phyloP scores from a whole-genome alignment of 2,888 invertebrate genomes.

The Lampropteryx suffumata region DNA sequence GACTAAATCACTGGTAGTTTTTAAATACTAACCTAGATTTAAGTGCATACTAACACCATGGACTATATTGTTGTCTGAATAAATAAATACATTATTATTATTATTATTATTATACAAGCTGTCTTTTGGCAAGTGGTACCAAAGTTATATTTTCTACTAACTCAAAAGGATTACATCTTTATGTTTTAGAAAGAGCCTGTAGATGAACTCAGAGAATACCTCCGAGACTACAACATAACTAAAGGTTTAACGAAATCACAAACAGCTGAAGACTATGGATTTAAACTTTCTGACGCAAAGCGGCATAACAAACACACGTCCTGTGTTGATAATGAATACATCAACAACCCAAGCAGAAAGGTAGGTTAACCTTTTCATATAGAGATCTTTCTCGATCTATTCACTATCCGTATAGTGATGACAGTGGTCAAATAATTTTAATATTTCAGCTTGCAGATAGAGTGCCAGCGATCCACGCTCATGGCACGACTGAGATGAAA shows the following conservation, averaged over 20 bases:
- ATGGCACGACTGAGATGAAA: conserved; percentile 61
- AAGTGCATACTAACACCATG: no score
- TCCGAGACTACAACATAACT: conserved; percentile 59
- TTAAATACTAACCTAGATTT: no score
- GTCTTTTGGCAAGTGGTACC: no score
- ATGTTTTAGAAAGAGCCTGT: conserved; percentile 49
- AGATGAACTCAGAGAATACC: conserved; percentile 52
- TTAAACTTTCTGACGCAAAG: conserved; percentile 54
- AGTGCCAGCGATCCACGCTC: conserved; percentile 50
- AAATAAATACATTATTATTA: no score
- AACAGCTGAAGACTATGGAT: conserved; percentile 51
- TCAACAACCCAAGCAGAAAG: conserved; percentile 57
- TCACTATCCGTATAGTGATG: not conserved
- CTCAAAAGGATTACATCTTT: not conserved
- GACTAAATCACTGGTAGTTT: no score
- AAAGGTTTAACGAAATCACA: conserved; percentile 56
- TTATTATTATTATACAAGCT: no score
- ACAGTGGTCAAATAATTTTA: not conserved
- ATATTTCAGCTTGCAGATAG: conserved; percentile 54
- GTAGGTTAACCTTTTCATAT: conserved; percentile 37
- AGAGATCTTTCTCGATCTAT: no score
- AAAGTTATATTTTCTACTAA: no score
- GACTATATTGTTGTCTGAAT: no score
- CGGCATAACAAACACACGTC: conserved; percentile 64
- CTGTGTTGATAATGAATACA: conserved; percentile 54